Base-by-base conservation (phyloP, 2,113 vertebrate species). In the Numenius arquata region DNA sequence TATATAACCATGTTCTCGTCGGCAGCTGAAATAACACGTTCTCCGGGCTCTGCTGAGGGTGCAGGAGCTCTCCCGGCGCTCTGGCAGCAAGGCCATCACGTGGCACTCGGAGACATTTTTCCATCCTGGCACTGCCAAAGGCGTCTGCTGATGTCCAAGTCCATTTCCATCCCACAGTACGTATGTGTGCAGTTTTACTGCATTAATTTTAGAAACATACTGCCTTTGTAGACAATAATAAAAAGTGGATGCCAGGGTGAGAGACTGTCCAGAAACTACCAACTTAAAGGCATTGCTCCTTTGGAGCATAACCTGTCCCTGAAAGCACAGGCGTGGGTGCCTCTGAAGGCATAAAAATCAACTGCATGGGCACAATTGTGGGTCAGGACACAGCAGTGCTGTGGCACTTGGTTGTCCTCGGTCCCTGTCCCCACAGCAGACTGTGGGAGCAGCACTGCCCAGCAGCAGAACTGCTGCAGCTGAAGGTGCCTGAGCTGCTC, bases 331-430 rank as follows among this genome's bases (percentile, higher is more conserved):
- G 48, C 0, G 0, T 18, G 43, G 72, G 26, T 2, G 66, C 72
- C 89, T 52, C 47, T 52, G 43, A 52, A 29, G 72, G 65, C 53
- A 14, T 11, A 12, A 32, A 53, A 13, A 29, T 26, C 2, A 29
- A 4, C 4, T 1, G 16, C 13, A 7, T 15, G 65, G 26, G 18
- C 45, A 50, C 5, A 0, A 3, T 14, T 59, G 45, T 67, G 78
- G 56, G 30, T 7, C 40, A 43, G 68, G 71, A 34, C 36, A 17
- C 8, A 29, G 75, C 78, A 70, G 52, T 17, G 40, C 74, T 5
- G 0, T 3, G 41, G 8, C 8, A 6, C n/a, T 47, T 1, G 0
- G 29, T 21, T 43, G 40, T 38, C 48, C 75, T 40, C 0, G 1
- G 26, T 52, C 21, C n/a, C 53, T 5, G 3, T 70, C 18, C 29